Conservation (phyloP, 2,113 vertebrate genomes). For the Malaclemys terrapin region DNA sequence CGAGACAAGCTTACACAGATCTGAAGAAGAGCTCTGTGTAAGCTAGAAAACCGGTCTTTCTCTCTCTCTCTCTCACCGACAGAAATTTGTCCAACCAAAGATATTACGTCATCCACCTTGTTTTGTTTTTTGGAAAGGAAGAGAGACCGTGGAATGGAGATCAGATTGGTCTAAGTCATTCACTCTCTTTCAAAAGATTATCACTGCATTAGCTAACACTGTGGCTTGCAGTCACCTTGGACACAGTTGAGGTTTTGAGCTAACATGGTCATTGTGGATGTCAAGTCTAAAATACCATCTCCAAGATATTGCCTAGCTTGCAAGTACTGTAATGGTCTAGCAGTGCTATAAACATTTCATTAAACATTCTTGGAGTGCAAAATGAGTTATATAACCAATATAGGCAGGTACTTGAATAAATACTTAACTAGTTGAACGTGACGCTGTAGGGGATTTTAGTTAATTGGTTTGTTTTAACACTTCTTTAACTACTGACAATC, state of each 20-base stretch:
- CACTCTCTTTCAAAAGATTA: not conserved
- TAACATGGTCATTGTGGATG: not conserved
- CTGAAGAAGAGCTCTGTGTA: not conserved
- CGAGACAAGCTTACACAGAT: not conserved
- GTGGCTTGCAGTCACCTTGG: not conserved
- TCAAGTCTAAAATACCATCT: not conserved
- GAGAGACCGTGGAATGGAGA: not conserved
- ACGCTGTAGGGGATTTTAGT: not conserved
- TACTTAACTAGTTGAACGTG: not conserved
- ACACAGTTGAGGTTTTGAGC: not conserved
- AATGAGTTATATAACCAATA: not conserved
- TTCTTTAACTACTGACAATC: not conserved
- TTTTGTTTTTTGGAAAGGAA: not conserved
- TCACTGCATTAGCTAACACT: rapidly evolving
- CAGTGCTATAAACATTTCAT: not conserved
- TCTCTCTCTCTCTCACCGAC: no score
- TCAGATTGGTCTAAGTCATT: not conserved
- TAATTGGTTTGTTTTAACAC: not conserved
- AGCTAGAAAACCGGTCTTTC: not conserved
- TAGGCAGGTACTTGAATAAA: not conserved
- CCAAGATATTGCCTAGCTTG: not conserved
- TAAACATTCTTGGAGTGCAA: not conserved
- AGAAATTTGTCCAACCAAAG: no score
- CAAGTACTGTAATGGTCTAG: rapidly evolving
- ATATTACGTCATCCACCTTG: not conserved